Base-by-base conservation (phyloP, 92 coral and sea anemone genomes). In the Umimayanthus chanpuru region DNA sequence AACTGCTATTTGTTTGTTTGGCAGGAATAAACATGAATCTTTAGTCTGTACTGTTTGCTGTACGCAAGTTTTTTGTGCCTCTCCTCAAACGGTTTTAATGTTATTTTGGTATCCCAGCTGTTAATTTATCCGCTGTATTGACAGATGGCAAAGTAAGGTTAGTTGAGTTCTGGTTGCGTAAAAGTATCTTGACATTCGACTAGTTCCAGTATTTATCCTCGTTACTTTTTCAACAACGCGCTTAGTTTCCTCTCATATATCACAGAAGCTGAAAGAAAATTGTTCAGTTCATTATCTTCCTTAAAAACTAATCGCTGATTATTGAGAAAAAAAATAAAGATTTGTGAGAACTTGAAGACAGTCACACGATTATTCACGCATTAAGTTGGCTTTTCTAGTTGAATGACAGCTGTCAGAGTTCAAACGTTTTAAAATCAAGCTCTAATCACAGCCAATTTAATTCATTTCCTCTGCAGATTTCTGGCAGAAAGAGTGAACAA, bases 261-360 rank as follows among this genome's bases (percentile, higher is more conserved):
- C 64, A 49, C 43, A 28, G 77, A 83, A 71, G 23, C 18, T n/a
- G 8, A 18, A 83, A 68, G 79, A 38, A 1, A 26, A 83, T 18
- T 20, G 40, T 25, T 50, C 43, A 29, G 26, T 29, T 83, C 44
- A 49, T 65, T 81, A 61, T 83, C 5, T 32, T 39, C 68, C 87
- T 80, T n/a, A 70, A 53, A 44, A 70, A 50, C 23, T 83, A 83
- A 83, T 67, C 87, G 87, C 87, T 83, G 79, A 23, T 72, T 32
- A 83, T 83, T 83, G 56, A n/a, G 49, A 29, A 12, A 53, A 53
- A 32, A 56, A 83, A 25, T 75, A 75, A 41, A 29, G 77, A 43
- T 28, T 47, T 83, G 26, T 29, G 23, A 47, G 8, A 83, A 11
- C 50, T 25, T 15, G 49, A 43, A 83, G 53, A 83, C 79, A 71